Evolutionary conservation across 2,797 vertebrate genomes (phyloP).

Genomic region (Naso thynnoides): DNA sequence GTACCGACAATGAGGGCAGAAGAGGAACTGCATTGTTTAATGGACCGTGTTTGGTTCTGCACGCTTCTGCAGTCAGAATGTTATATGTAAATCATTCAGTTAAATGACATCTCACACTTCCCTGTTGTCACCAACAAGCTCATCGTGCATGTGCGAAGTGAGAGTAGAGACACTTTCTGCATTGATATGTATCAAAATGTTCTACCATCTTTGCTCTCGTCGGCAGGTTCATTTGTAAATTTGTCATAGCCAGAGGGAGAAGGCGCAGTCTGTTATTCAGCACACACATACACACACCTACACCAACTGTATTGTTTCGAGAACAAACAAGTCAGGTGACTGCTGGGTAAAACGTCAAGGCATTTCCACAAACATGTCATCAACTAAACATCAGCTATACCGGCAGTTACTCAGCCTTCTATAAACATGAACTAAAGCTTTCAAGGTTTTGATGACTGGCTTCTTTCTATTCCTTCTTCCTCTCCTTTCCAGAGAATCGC

Average conservation of each 20-base stretch:
- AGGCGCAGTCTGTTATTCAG: not conserved
- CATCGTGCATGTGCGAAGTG: not conserved
- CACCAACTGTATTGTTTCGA: slow-evolving; percentile 16
- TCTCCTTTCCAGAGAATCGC: not conserved
- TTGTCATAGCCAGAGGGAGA: not conserved
- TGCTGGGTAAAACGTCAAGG: slow-evolving; percentile 15
- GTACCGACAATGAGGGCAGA: not conserved
- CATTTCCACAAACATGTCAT: slow-evolving; percentile 3
- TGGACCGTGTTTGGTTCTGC: not conserved
- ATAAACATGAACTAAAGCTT: too few species aligned
- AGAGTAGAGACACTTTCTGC: too few species aligned
- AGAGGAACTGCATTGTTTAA: slow-evolving; percentile 21
- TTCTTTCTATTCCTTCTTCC: too few species aligned
- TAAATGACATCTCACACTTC: not conserved
- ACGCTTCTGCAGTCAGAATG: not conserved
- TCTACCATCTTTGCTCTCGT: not conserved
- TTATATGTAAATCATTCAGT: not conserved
- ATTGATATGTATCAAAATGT: not conserved
- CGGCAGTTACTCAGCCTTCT: too few species aligned
- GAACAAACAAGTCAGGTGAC: slow-evolving; percentile 14
- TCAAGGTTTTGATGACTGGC: not conserved
- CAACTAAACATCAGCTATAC: not conserved
- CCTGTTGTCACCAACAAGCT: not conserved
- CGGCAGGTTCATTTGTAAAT: not conserved
- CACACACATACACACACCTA: slow-evolving; percentile 22